These are phyloP conservation scores for Probaryconus sp. DNA, from an alignment of 1,140 invertebrate species.

Conservation along the genomic window DNA sequence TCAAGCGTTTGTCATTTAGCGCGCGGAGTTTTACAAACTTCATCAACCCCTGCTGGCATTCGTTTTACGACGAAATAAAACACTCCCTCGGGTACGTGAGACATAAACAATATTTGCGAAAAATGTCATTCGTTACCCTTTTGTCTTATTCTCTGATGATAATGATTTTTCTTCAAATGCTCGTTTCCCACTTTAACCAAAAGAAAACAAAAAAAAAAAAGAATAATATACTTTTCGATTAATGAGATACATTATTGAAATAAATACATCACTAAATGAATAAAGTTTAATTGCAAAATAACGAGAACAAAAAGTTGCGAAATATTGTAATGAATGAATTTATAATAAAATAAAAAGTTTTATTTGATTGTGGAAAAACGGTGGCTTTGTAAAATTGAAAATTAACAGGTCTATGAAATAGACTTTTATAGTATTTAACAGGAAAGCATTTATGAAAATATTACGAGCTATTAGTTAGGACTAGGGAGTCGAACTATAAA, in stretches of 20 bases:
- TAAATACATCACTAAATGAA: no score
- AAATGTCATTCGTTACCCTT: conserved; percentile 68
- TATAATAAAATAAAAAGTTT: no score
- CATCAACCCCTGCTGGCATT: conserved; percentile 43
- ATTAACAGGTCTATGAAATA: no score
- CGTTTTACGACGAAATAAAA: conserved; percentile 50
- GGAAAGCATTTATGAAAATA: conserved; percentile 45
- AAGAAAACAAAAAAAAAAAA: no score
- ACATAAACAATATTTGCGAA: conserved; percentile 59
- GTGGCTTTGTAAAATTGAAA: no score
- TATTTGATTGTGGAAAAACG: no score
- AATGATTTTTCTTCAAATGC: neutral
- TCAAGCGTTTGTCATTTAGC: conserved; percentile 44
- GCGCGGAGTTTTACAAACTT: conserved; percentile 40
- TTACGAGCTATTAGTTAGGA: conserved; percentile 59
- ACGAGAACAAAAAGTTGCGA: no score
- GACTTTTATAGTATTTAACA: no score
- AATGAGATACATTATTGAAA: no score
- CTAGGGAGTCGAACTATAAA: conserved; percentile 67
- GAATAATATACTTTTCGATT: no score
- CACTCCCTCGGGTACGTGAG: conserved; percentile 33
- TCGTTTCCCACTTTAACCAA: conserved; percentile 4
- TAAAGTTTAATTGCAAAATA: no score
- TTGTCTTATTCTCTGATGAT: conserved; percentile 38
- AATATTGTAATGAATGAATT: no score